Conservation (phyloP, 2,113 vertebrate genomes). For the Eurystomus gularis region DNA sequence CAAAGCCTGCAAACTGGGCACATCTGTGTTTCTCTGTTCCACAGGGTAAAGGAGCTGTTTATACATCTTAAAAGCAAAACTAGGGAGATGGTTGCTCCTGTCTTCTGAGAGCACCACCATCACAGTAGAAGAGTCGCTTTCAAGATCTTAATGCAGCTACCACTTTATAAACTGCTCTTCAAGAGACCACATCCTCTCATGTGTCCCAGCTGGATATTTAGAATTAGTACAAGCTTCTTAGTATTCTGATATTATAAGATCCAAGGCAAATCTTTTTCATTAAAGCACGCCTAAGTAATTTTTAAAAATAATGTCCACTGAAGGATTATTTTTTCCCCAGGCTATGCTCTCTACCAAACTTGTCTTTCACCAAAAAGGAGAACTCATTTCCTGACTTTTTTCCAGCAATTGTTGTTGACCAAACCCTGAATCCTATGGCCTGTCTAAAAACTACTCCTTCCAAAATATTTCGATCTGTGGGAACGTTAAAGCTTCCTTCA, state of each 20-base stretch:
- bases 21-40: not conserved
- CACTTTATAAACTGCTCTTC: not conserved
- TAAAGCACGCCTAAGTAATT: not conserved
- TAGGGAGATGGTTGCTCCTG: not conserved
- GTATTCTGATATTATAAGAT: not conserved
- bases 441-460: not conserved
- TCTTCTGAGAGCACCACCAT: not conserved
- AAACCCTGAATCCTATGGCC: not conserved
- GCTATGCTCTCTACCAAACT: not conserved
- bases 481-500: not conserved
- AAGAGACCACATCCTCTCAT: not conserved
- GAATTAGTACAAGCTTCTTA: not conserved
- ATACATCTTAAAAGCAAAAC: not conserved
- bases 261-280: not conserved
- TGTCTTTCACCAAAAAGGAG: not conserved
- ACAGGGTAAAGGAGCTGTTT: not conserved
- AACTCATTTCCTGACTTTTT: not conserved
- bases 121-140: not conserved
- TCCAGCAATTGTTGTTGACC: not conserved
- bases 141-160: not conserved
- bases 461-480: not conserved
- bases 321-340: not conserved
- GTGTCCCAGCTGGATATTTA: not conserved
- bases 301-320: not conserved
- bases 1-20: not conserved